Percentiles rank a stretch among this genome's conserved stretches.
Conservation (phyloP, 2,888 invertebrate genomes). For the Bursaphelenchus okinawaensis region DNA sequence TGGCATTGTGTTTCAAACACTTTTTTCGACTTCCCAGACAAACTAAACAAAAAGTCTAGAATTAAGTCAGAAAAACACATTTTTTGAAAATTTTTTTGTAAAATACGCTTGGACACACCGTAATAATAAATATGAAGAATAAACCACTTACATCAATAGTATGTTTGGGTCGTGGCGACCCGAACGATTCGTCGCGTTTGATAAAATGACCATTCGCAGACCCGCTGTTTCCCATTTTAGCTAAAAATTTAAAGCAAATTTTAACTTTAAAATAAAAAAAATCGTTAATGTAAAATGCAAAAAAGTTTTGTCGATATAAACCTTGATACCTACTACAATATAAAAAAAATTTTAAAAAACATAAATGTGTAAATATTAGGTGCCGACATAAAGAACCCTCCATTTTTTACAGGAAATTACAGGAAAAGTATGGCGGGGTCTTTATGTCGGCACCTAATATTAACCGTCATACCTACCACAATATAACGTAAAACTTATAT, state of each 20-base stretch:
- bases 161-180: conserved; percentile 17
- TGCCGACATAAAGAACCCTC: no score
- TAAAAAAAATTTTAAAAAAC: background rate
- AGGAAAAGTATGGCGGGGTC: no score
- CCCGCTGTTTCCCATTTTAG: conserved; percentile 21
- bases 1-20: no score
- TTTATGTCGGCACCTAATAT: no score
- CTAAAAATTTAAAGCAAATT: background rate
- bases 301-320: background rate
- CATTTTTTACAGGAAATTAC: no score
- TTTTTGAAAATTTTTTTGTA: no score
- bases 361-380: no score
- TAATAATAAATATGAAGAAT: background rate
- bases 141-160: conserved; percentile 5
- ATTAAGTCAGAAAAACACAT: background rate
- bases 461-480: no score
- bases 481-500: no score
- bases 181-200: conserved; percentile 28
- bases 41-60: background rate
- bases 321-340: background rate
- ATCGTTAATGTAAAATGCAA: background rate
- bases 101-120: conserved; percentile 1
- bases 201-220: conserved; percentile 18
- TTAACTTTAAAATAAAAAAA: background rate
- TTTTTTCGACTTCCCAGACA: no score